Conservation (phyloP, 1,140 invertebrate species). For the Drosophila pallidifrons region DNA sequence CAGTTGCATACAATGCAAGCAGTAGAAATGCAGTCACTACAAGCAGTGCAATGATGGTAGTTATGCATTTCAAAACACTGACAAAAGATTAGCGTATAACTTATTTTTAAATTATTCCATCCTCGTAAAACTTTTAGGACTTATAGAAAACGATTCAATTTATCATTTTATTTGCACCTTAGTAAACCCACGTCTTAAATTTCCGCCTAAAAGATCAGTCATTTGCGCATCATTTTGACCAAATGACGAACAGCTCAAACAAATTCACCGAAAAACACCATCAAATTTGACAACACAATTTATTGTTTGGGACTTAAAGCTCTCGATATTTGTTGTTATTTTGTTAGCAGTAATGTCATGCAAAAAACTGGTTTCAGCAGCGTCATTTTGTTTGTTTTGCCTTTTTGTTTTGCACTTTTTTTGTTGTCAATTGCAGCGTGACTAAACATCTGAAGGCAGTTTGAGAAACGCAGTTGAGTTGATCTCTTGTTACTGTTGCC, state of each 20-base stretch:
- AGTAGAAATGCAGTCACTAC: not conserved
- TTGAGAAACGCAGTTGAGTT: conserved; percentile 1
- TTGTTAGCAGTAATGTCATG: conserved; percentile 49
- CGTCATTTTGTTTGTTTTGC: conserved; percentile 15
- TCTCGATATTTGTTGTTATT: conserved; percentile 37
- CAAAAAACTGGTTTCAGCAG: conserved; percentile 58
- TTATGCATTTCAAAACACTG: not conserved
- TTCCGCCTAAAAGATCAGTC: not conserved
- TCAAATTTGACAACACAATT: conserved; percentile 60
- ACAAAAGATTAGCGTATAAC: not conserved
- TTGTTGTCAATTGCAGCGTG: conserved; percentile 26
- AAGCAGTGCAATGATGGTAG: no score
- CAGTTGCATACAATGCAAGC: not conserved
- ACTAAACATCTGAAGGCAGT: conserved; percentile 21
- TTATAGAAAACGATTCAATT: no score
- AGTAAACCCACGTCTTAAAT: not conserved
- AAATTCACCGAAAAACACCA: conserved; percentile 56
- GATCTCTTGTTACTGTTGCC: conserved; percentile 21
- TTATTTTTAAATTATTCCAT: not conserved
- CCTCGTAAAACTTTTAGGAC: not conserved
- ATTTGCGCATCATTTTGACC: not conserved
- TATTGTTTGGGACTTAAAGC: conserved; percentile 53
- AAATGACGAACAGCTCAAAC: conserved; percentile 10
- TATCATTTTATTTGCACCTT: no score
- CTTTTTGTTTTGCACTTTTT: no score